A percentile compares a stretch with the other conserved stretches of the same genome.
These are phyloP conservation scores for Rapana venosa DNA, from an alignment of 2,888 invertebrate genomes.

Conservation along the genomic window DNA sequence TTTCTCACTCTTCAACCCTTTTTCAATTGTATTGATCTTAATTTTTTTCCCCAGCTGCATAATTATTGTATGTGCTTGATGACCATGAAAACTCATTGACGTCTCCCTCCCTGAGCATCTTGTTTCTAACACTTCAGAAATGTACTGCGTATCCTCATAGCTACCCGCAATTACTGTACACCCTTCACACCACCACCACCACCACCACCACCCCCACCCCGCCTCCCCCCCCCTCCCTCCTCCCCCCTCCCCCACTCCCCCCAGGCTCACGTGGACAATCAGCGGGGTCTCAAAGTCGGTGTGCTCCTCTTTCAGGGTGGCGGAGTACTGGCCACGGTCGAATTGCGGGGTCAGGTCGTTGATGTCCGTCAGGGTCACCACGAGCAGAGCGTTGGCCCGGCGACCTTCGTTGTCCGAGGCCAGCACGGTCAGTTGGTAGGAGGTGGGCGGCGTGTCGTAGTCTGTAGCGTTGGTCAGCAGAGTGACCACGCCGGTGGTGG, in stretches of 20 bases:
- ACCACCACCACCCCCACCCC: not conserved
- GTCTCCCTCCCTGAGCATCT: no score
- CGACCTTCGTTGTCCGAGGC: conserved; percentile 88
- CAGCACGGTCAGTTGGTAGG: conserved; percentile 88
- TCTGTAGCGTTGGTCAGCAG: conserved; percentile 82
- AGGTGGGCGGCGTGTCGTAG: conserved; percentile 86
- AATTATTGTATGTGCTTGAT: no score
- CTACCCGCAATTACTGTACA: no score
- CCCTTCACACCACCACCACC: not conserved
- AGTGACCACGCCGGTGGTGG: conserved; percentile 84
- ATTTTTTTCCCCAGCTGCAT: no score
- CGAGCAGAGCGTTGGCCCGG: conserved; percentile 65
- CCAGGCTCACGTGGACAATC: conserved; percentile 82
- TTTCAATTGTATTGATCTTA: no score
- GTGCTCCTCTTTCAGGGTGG: conserved; percentile 85
- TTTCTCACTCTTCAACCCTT: no score
- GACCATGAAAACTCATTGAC: no score
- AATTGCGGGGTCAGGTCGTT: conserved; percentile 73
- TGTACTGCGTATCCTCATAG: no score
- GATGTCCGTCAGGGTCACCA: conserved; percentile 65
- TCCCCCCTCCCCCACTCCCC: not conserved
- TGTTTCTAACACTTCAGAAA: no score
- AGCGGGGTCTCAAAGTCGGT: conserved; percentile 87
- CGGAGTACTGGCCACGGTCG: conserved; percentile 62
- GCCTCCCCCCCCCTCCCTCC: not conserved